phyloP scores from a whole-genome alignment of 2,797 vertebrate genomes.

The Rhynchonycteris naso region DNA sequence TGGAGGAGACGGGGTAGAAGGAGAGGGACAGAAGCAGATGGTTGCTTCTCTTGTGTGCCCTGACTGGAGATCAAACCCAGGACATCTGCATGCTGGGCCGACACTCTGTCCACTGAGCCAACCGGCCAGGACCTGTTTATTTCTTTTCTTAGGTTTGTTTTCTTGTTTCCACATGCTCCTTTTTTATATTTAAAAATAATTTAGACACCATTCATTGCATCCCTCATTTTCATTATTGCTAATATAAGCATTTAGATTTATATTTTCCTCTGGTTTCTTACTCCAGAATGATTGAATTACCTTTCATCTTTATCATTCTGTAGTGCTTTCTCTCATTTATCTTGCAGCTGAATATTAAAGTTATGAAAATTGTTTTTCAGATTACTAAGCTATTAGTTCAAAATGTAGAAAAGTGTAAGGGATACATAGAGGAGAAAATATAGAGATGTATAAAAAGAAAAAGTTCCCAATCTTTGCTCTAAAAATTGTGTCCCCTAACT shows the following conservation, averaged over 20 bases:
- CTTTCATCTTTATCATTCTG: background rate
- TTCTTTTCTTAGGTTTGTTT: background rate
- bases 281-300: background rate
- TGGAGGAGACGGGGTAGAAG: no score
- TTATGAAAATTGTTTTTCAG: constrained; percentile 19
- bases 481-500: background rate
- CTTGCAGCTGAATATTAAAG: background rate
- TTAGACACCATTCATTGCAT: background rate
- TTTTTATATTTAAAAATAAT: constrained; percentile 23
- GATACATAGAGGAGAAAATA: background rate
- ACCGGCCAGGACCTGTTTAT: background rate
- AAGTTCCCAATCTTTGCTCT: background rate
- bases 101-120: no score
- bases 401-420: background rate
- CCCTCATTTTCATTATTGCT: constrained; percentile 32
- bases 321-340: background rate
- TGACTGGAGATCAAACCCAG: no score
- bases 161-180: background rate
- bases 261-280: background rate
- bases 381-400: background rate
- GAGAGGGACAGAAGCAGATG: no score
- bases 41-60: no score
- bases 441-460: background rate
- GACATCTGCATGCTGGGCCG: no score
- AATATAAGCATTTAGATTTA: background rate